phyloP scores from a whole-genome alignment of 2,797 vertebrate genomes.

The Halcyon chelicuti region DNA sequence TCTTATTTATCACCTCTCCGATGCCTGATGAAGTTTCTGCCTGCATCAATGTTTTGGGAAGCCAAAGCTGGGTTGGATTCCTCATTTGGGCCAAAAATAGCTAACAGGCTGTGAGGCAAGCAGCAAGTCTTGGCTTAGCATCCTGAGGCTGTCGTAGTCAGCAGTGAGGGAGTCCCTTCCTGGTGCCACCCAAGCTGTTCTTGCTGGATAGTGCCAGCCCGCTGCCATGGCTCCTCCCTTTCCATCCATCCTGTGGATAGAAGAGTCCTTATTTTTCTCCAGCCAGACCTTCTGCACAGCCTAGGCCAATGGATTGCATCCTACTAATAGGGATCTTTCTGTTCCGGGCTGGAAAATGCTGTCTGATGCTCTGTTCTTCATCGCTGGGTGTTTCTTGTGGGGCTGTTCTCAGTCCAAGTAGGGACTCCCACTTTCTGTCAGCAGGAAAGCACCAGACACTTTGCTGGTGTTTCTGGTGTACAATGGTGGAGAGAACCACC shows the following conservation, averaged over 20 bases:
- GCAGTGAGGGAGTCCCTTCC: slow-evolving; percentile 27
- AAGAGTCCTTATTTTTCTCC: neutral
- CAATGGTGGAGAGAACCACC: rapidly evolving
- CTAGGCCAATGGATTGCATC: neutral
- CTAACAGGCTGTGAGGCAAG: neutral
- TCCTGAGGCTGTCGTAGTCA: neutral
- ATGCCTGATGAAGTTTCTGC: neutral
- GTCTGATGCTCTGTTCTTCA: neutral
- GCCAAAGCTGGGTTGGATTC: neutral
- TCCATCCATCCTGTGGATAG: neutral
- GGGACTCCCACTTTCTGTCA: neutral
- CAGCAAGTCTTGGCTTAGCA: slow-evolving; percentile 12
- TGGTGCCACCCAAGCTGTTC: slow-evolving; percentile 39
- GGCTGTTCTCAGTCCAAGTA: neutral
- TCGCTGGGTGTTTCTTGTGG: neutral
- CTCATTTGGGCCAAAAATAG: slow-evolving; percentile 30
- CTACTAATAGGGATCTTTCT: neutral
- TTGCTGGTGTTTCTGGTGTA: neutral
- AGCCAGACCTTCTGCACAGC: neutral
- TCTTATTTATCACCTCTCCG: neutral
- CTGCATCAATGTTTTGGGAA: neutral
- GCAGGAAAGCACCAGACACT: neutral
- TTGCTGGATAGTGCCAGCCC: neutral
- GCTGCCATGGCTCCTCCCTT: neutral
- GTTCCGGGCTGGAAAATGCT: neutral